Evolutionary conservation across 2,888 invertebrate species (phyloP).

Genomic region (Rambutsinella grinnellia): DNA sequence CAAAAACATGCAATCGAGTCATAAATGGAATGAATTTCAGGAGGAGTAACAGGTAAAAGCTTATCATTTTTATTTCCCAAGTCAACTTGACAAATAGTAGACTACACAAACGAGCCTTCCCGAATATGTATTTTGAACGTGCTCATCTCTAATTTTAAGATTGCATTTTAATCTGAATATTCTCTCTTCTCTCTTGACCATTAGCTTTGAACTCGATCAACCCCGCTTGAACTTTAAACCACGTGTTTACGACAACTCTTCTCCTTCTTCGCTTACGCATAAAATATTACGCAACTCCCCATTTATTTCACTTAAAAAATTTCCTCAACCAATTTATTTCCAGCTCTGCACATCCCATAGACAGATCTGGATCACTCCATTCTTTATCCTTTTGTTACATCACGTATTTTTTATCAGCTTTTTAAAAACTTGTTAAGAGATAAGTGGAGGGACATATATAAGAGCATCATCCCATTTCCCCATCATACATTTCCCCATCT

Average conservation of each 20-base stretch:
- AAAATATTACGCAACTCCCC: too few species aligned
- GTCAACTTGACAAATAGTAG: conserved; percentile 9
- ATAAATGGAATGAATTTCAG: too few species aligned
- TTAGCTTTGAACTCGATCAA: conserved; percentile 30
- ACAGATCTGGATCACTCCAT: conserved; percentile 45
- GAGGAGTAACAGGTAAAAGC: too few species aligned
- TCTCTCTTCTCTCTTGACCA: conserved; percentile 13
- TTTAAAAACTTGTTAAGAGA: conserved; percentile 17
- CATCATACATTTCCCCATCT: too few species aligned
- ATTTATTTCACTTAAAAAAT: too few species aligned
- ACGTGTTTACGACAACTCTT: conserved; percentile 3
- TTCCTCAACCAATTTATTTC: too few species aligned
- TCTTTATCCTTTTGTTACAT: conserved; percentile 41
- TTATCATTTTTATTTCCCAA: background rate
- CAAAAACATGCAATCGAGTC: too few species aligned
- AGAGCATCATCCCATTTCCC: too few species aligned
- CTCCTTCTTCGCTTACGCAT: too few species aligned
- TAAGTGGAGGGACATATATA: background rate
- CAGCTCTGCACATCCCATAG: conserved; percentile 21
- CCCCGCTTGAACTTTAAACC: conserved; percentile 27
- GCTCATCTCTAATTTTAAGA: background rate
- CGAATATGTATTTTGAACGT: background rate
- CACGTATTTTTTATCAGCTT: conserved; percentile 23
- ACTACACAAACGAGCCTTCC: conserved; percentile 1
- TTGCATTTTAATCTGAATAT: background rate